Evolutionary conservation across 2,113 vertebrate species (phyloP).

Genomic region (Chinchilla lanigera): DNA sequence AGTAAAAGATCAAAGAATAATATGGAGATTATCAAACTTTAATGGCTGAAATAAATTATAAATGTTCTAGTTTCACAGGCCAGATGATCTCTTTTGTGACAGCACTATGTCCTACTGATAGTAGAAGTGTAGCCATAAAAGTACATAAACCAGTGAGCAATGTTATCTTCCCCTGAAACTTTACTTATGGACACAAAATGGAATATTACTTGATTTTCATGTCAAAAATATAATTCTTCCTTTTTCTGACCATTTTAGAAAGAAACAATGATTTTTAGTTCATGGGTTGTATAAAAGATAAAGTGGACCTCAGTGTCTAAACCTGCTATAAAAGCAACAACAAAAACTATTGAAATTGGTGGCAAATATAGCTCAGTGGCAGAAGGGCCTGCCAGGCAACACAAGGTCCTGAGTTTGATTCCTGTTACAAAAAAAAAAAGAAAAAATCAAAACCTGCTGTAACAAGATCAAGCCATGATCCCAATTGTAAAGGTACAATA

Average conservation of each 20-base stretch:
- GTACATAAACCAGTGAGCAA: background rate
- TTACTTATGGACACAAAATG: background rate
- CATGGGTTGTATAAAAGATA: background rate
- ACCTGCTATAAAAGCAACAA: background rate
- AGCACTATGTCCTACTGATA: background rate
- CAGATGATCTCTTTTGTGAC: background rate
- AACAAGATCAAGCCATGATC: background rate
- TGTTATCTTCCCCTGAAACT: background rate
- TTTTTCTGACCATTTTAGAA: background rate
- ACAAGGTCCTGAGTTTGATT: too few relatives aligned
- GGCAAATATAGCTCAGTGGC: too few relatives aligned
- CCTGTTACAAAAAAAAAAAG: too few relatives aligned
- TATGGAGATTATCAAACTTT: fast-evolving
- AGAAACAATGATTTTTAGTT: background rate
- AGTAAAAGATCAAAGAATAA: background rate
- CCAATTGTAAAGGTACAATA: background rate
- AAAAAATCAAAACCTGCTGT: background rate
- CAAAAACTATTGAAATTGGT: too few relatives aligned
- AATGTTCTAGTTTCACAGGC: background rate
- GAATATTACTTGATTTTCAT: background rate
- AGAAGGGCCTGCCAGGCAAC: too few relatives aligned
- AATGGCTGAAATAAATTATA: background rate
- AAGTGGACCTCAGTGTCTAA: background rate
- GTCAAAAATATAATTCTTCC: background rate
- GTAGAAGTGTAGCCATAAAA: background rate